Evolutionary conservation across 2,888 invertebrate genomes (phyloP).

Genomic region (Ecdyonurus torrentis): DNA sequence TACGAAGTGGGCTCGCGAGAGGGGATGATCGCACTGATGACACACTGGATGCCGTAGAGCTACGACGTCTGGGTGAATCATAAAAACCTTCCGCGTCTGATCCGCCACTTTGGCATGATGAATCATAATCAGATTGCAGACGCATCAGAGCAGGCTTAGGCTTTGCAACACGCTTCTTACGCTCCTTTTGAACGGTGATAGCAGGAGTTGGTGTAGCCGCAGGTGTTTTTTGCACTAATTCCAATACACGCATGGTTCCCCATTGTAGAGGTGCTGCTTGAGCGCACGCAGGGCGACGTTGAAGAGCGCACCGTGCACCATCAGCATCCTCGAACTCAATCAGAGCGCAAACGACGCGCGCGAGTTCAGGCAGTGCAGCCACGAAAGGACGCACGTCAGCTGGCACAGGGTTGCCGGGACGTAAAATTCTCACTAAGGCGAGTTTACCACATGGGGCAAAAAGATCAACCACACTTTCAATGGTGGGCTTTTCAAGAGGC

Average conservation of each 20-base stretch:
- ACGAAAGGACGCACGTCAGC: slow-evolving; percentile 82
- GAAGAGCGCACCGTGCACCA: slow-evolving; percentile 64
- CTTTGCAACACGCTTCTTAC: slow-evolving; percentile 2
- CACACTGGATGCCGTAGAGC: slow-evolving; percentile 7
- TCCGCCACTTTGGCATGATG: slow-evolving; percentile 33
- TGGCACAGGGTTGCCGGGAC: slow-evolving; percentile 79
- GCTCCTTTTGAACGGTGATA: slow-evolving; percentile 22
- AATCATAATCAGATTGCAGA: slow-evolving; percentile 25
- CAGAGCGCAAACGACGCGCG: slow-evolving; percentile 71
- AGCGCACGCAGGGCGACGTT: slow-evolving; percentile 33
- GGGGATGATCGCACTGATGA: slow-evolving; percentile 26
- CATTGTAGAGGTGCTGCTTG: neutral
- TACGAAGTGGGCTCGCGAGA: neutral
- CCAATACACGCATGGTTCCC: slow-evolving; percentile 49
- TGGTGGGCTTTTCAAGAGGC: slow-evolving; percentile 67
- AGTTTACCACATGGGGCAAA: slow-evolving; percentile 83
- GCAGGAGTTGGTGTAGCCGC: slow-evolving; percentile 20
- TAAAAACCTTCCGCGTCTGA: slow-evolving; percentile 31
- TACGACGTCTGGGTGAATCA: slow-evolving; percentile 24
- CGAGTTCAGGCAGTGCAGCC: slow-evolving; percentile 76
- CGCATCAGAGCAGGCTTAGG: slow-evolving; percentile 1
- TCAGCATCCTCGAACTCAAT: slow-evolving; percentile 83
- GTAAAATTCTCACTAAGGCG: slow-evolving; percentile 67
- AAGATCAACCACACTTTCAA: slow-evolving; percentile 81
- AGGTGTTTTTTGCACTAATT: slow-evolving; percentile 43